Conservation (phyloP, 2,113 vertebrate species). For the Ictalurus furcatus region DNA sequence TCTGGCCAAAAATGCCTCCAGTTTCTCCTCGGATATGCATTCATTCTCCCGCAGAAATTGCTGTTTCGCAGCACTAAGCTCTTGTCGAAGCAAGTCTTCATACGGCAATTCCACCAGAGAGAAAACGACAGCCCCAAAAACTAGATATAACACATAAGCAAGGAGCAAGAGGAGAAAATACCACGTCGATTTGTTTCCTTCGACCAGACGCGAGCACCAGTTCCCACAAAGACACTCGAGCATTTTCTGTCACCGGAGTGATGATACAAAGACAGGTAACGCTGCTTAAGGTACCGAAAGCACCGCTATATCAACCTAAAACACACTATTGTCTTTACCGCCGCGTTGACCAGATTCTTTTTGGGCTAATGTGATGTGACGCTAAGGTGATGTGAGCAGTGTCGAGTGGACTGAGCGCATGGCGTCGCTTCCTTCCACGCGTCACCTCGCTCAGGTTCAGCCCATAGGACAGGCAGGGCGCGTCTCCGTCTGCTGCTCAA, state of each 20-base stretch:
- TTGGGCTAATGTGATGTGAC: neutral
- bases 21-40: constrained; percentile 83
- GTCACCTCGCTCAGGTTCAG: constrained; percentile 47
- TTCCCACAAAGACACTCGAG: constrained; percentile 71
- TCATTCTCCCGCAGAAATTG: constrained; percentile 82
- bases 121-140: constrained; percentile 91
- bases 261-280: constrained; percentile 3
- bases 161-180: constrained; percentile 80
- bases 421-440: constrained; percentile 32
- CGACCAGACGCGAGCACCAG: constrained; percentile 76
- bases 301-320: neutral
- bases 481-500: neutral
- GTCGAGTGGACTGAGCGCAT: neutral
- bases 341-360: neutral
- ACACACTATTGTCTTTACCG: neutral
- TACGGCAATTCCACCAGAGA: constrained; percentile 90
- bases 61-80: constrained; percentile 75
- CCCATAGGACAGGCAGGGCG: constrained; percentile 15
- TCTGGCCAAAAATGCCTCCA: constrained; percentile 82
- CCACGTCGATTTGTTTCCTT: constrained; percentile 77
- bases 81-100: constrained; percentile 80
- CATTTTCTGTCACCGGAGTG: constrained; percentile 69
- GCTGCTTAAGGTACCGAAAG: neutral
- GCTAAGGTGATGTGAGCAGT: constrained; percentile 20
- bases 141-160: constrained; percentile 82